Conservation (phyloP, 2,797 vertebrate genomes). For the Paguma larvata region DNA sequence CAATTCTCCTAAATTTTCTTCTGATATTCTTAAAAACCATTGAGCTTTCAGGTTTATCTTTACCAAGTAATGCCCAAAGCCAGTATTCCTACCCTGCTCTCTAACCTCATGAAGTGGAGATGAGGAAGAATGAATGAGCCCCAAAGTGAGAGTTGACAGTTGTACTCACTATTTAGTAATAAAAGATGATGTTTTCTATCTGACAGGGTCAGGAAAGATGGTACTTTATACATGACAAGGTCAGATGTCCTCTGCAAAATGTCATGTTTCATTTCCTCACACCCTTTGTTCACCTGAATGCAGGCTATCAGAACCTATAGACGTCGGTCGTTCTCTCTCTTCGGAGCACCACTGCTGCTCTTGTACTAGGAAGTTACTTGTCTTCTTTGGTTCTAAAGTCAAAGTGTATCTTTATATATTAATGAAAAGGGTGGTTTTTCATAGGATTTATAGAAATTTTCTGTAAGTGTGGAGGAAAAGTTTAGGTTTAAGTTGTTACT, state of each 20-base stretch:
- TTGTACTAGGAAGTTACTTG: background rate
- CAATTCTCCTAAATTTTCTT: background rate
- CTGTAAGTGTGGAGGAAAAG: background rate
- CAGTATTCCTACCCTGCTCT: background rate
- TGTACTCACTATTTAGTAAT: background rate
- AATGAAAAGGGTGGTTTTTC: background rate
- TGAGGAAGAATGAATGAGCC: background rate
- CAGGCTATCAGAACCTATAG: background rate
- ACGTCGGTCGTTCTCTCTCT: background rate
- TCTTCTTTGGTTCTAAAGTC: background rate
- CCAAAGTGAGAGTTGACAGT: background rate
- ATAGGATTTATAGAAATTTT: background rate
- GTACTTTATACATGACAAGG: background rate
- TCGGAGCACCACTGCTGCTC: background rate
- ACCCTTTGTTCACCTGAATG: background rate
- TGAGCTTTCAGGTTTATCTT: background rate
- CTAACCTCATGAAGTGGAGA: background rate
- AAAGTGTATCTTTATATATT: background rate
- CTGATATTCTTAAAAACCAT: background rate
- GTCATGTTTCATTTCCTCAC: background rate
- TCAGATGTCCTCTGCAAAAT: background rate
- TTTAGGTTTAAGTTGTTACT: background rate
- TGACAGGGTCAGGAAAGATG: background rate
- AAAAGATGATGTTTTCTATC: background rate
- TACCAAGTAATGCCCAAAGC: background rate